A percentile compares a stretch with the other conserved stretches of the same genome.
Conservation (phyloP, 2,888 invertebrate species). For the Quadriops clusia region DNA sequence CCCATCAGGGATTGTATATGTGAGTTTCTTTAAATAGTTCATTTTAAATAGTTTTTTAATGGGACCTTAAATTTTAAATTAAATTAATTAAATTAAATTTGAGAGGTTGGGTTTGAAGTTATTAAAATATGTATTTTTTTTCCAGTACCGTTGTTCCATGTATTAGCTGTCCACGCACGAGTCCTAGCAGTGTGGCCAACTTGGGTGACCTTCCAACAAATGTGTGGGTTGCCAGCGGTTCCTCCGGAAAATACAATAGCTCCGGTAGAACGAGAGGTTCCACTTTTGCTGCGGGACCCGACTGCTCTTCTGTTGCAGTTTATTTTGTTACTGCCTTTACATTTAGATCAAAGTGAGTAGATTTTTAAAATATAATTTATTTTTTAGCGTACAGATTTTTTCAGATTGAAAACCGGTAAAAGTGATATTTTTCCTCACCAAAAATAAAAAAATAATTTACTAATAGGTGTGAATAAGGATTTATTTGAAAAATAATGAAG, state of each 20-base stretch:
- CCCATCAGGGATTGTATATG: slow-evolving; percentile 72
- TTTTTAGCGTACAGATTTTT: too few relatives aligned
- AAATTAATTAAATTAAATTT: too few relatives aligned
- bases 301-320: slow-evolving; percentile 77
- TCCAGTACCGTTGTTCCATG: slow-evolving; percentile 77
- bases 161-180: slow-evolving; percentile 75
- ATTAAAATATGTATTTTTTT: slow-evolving; percentile 13
- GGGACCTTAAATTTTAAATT: slow-evolving; percentile 1
- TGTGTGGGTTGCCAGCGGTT: slow-evolving; percentile 37
- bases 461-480: too few relatives aligned
- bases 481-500: too few relatives aligned
- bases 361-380: slow-evolving; percentile 3
- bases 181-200: slow-evolving; percentile 52
- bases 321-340: slow-evolving; percentile 70
- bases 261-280: slow-evolving; percentile 51
- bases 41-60: slow-evolving; percentile 6
- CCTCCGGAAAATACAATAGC: slow-evolving; percentile 31
- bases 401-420: slow-evolving; percentile 2
- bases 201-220: slow-evolving; percentile 41
- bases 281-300: slow-evolving; percentile 78
- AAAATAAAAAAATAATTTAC: too few relatives aligned
- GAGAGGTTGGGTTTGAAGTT: too few relatives aligned
- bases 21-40: slow-evolving; percentile 27
- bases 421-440: slow-evolving; percentile 1
- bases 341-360: slow-evolving; percentile 72